These are phyloP conservation scores for Diloba caeruleocephala DNA, from an alignment of 2,888 invertebrate species.

Conservation along the genomic window DNA sequence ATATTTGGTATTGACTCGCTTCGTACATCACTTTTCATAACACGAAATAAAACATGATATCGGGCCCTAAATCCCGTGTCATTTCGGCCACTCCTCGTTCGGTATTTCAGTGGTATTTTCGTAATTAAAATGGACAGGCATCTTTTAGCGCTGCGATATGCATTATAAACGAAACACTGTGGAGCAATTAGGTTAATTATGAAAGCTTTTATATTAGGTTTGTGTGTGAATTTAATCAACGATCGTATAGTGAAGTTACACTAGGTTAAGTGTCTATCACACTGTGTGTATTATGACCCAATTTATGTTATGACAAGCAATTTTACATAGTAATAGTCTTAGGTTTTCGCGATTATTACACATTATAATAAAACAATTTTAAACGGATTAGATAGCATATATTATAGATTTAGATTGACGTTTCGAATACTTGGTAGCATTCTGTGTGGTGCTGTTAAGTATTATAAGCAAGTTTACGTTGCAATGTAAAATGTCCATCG, in stretches of 20 bases:
- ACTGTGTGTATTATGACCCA: slow-evolving; percentile 3
- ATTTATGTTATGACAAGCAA: slow-evolving; percentile 7
- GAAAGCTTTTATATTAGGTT: slow-evolving; percentile 37
- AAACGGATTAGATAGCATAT: too few relatives aligned
- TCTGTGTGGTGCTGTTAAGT: too few relatives aligned
- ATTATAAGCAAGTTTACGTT: slow-evolving; percentile 4
- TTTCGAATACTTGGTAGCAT: too few relatives aligned
- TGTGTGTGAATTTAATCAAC: slow-evolving; percentile 32
- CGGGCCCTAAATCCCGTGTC: slow-evolving; percentile 63
- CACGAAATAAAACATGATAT: slow-evolving; percentile 72
- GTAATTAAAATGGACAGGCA: slow-evolving; percentile 81
- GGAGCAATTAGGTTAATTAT: slow-evolving; percentile 71
- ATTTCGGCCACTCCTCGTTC: slow-evolving; percentile 61
- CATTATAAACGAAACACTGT: slow-evolving; percentile 62
- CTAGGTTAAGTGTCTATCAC: slow-evolving; percentile 17
- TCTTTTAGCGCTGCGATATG: slow-evolving; percentile 69
- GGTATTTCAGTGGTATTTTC: slow-evolving; percentile 58
- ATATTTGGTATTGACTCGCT: slow-evolving; percentile 41
- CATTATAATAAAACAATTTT: too few relatives aligned
- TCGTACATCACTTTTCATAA: slow-evolving; percentile 65
- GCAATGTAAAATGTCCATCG: neutral
- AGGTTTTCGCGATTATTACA: too few relatives aligned
- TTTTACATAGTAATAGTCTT: slow-evolving; percentile 1
- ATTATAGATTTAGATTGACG: too few relatives aligned
- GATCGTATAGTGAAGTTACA: slow-evolving; percentile 19